Evolutionary conservation across 2,888 invertebrate genomes (phyloP), one percentile per base, ranked within the genome.

Genomic region (Heliconius sara): DNA sequence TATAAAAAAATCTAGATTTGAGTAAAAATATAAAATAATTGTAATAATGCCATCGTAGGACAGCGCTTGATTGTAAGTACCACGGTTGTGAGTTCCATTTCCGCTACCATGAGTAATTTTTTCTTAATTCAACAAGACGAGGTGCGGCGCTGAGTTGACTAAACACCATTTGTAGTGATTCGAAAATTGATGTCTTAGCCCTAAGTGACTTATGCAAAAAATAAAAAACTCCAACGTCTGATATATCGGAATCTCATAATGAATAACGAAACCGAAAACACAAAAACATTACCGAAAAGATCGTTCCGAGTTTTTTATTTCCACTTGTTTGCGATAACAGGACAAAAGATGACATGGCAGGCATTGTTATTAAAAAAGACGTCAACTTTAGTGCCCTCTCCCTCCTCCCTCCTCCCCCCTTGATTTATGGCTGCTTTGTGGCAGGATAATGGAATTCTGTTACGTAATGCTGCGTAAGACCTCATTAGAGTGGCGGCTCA

Each of bases 291-390:
- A 73, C 68, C 30, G 27, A 77, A 80, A 70, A 74, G 67, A 63
- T 63, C 22, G 25, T 66, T 19, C 57, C 13, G 60, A 73, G 74
- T 76, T 82, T 80, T 80, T 78, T 80, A 80, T 78, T 77, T 78
- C 76, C 66, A 76, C 82, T 85, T 85, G 83, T 86, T 86, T 84
- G 84, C 82, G 83, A 83, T 85, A 86, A 82, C 84, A 79, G 81
- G 84, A 88, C 88, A 89, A 88, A 87, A 85, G 86, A 84, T 84
- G 85, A 86, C 86, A 84, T 86, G 83, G 83, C 85, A 83, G 79
- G 89, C 85, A 88, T 92, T 92, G 91, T 91, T 90, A 91, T 90
- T 91, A 91, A 92, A 93, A 92, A 92, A 91, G 89, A 92, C 88
- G 91, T 91, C 92, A 92, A 91, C 90, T 88, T 87, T 87, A 88